These are phyloP conservation scores for Caenorhabditis virilis DNA, from an alignment of 2,888 invertebrate species.

Conservation along the genomic window DNA sequence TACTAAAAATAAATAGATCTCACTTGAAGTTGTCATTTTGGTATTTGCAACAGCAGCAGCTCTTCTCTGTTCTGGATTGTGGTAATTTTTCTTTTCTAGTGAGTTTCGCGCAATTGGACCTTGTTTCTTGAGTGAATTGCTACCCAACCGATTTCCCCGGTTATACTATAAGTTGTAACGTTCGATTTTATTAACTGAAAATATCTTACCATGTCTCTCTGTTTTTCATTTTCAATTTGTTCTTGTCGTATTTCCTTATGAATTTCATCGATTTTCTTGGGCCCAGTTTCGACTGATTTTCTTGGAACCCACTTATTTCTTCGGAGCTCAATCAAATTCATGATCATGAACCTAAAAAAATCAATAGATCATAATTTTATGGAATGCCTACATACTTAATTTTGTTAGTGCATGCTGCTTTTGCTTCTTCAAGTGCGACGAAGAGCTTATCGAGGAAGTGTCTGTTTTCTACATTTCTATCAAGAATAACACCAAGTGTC, in stretches of 20 bases:
- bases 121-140: constrained; percentile 22
- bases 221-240: constrained; percentile 41
- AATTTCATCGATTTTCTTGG: constrained; percentile 55
- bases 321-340: constrained; percentile 48
- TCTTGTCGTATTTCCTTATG: constrained; percentile 50
- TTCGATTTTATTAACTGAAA: too few species aligned
- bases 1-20: constrained; percentile 3
- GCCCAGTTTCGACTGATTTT: constrained; percentile 48
- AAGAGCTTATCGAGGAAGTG: constrained; percentile 36
- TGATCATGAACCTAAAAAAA: constrained; percentile 51
- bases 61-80: constrained; percentile 24
- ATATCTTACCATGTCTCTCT: too few species aligned
- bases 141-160: constrained; percentile 16
- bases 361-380: too few species aligned
- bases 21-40: constrained; percentile 18
- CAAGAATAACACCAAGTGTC: constrained; percentile 21
- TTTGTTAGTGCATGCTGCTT: constrained; percentile 34
- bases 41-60: constrained; percentile 29
- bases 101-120: constrained; percentile 31
- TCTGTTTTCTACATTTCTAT: constrained; percentile 1
- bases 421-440: constrained; percentile 19
- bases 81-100: constrained; percentile 20
- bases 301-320: constrained; percentile 42
- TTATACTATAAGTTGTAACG: too few species aligned
- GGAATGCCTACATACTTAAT: constrained; percentile 46